Evolutionary conservation across 2,113 vertebrate species (phyloP), one percentile per base, ranked within the genome.

Genomic region (Notechis scutatus): DNA sequence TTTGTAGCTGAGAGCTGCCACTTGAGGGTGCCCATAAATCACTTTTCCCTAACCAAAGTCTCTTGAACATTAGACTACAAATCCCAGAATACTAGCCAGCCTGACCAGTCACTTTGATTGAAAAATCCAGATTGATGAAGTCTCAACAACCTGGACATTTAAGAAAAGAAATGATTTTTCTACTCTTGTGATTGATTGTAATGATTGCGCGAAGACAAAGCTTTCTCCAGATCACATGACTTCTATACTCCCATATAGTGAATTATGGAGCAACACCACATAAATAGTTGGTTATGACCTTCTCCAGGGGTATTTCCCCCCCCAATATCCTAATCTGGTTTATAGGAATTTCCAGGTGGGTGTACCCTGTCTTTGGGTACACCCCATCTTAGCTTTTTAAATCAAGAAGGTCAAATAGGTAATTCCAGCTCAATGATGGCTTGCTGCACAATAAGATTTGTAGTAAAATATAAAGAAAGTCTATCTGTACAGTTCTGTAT

Each of bases 1-100:
- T 91, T 54, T 93, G 45, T 34, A 93, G 20, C 91, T 95, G 94
- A 93, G 86, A 86, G 29, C 91, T 95, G 56, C 69, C 69, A 81
- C 69, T 81, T 81, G 69, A 81, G 69, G 34, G 18, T 81, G 69
- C 18, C 74, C 74, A 39, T 81, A 81, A 81, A 39, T 39, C 74
- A 81, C 18, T 21, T 42, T 81, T 81, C 7, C 7, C 18, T 81
- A 39, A 20, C 6, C 74, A 42, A 81, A 81, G 6, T 39, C 18
- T 39, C 34, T 81, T 81, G 34, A 81, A 20, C 34, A 81, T 39
- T 39, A 81, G 69, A 39, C 69, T 74, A 74, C 74, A 81, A 81
- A 81, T 81, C 74, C 69, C 69, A 81, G 34, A 81, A 81, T 81
- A 81, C 18, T 21, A 81, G 15, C 69, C 18, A 81, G 34, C 15